Evolutionary conservation across 2,113 vertebrate species (phyloP).

Genomic region (Arenaria interpres): DNA sequence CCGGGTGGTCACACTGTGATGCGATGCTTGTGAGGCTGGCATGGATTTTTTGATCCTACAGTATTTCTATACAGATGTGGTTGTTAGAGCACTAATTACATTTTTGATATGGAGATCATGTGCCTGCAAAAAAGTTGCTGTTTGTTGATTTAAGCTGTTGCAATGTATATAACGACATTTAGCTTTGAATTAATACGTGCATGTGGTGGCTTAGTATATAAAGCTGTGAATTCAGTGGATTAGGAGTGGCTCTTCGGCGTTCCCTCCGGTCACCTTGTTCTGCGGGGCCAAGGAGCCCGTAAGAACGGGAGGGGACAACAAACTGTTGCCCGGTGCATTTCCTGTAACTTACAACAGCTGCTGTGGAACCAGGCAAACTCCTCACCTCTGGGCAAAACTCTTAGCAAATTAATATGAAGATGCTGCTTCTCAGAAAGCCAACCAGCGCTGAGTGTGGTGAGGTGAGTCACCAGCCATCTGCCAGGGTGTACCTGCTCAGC

Average conservation of each 20-base stretch:
- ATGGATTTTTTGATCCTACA: not conserved
- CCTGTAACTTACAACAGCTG: constrained; percentile 38
- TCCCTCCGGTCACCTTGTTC: not conserved
- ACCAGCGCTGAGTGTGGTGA: constrained; percentile 57
- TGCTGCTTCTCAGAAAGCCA: constrained; percentile 74
- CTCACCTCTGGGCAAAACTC: constrained; percentile 63
- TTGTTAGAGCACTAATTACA: not conserved
- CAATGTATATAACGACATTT: not conserved
- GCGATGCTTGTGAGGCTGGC: not conserved
- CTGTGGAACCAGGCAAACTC: constrained; percentile 28
- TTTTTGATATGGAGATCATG: not conserved
- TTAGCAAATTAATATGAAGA: constrained; percentile 73
- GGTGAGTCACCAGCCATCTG: constrained; percentile 76
- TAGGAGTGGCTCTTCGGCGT: not conserved
- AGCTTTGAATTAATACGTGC: not conserved
- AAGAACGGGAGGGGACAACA: not conserved
- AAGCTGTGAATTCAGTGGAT: not conserved
- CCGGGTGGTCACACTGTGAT: not conserved
- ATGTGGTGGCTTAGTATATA: not conserved
- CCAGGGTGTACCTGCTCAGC: constrained; percentile 62
- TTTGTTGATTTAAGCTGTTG: not conserved
- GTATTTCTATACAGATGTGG: not conserved
- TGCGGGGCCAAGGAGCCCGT: not conserved
- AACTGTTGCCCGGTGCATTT: not conserved
- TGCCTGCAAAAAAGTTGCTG: not conserved